Conservation (phyloP, 1,140 invertebrate species). For the Calliphora vicina region DNA sequence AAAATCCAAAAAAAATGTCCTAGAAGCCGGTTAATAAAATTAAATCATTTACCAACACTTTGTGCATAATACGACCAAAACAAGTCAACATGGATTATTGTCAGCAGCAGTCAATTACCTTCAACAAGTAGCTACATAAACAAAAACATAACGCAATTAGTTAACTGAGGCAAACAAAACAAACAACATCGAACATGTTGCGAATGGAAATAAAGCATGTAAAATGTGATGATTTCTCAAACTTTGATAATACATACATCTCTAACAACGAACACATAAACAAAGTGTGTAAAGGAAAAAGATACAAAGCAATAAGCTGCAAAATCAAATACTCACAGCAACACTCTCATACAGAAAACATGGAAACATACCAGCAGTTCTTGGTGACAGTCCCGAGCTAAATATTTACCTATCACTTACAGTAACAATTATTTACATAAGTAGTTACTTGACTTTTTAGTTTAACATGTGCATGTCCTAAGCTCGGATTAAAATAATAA, state of each 20-base stretch:
- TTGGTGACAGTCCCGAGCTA: too few species aligned
- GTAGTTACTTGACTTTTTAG: too few species aligned
- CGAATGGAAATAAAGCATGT: background rate
- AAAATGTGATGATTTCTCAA: background rate
- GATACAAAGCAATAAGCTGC: background rate
- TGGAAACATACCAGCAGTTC: too few species aligned
- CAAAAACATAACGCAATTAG: background rate
- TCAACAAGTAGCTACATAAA: background rate
- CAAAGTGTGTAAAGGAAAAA: too few species aligned
- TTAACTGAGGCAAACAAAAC: background rate
- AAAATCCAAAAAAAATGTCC: too few species aligned
- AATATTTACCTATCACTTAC: too few species aligned
- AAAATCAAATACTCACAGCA: too few species aligned
- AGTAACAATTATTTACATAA: too few species aligned
- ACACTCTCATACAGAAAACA: too few species aligned
- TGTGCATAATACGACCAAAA: background rate
- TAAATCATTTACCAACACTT: background rate
- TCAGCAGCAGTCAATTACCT: background rate
- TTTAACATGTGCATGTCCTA: too few species aligned
- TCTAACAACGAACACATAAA: background rate
- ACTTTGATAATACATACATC: background rate
- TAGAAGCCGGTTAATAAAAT: background rate
- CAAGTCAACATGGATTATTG: background rate
- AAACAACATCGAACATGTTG: background rate
- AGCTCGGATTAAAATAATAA: too few species aligned